Percentiles rank a stretch among this genome's conserved stretches.
Evolutionary conservation across 2,113 vertebrate genomes (phyloP).

Genomic region (Catharus minimus): DNA sequence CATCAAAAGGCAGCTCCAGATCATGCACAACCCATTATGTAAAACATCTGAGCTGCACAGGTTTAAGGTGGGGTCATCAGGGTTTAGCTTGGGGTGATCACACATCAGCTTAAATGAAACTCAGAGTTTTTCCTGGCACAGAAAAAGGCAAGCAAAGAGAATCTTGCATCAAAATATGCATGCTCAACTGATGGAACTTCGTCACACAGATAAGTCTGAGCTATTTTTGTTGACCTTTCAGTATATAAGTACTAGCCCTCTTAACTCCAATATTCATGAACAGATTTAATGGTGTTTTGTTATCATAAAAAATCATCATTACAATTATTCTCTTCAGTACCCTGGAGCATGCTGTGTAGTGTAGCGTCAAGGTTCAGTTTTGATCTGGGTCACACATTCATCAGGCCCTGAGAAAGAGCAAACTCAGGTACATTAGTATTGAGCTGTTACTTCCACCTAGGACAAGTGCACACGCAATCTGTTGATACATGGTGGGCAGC

Average conservation of each 20-base stretch:
- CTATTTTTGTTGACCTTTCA: background rate
- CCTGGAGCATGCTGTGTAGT: background rate
- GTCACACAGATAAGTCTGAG: background rate
- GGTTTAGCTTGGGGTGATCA: background rate
- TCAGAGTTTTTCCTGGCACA: background rate
- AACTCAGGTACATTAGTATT: background rate
- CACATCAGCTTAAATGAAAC: background rate
- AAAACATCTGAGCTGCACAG: background rate
- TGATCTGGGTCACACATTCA: background rate
- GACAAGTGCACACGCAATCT: background rate
- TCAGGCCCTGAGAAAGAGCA: background rate
- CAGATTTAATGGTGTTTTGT: background rate
- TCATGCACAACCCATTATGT: background rate
- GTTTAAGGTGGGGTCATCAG: background rate
- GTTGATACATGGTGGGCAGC: accelerated
- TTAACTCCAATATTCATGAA: background rate
- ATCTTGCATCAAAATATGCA: background rate
- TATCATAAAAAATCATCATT: background rate
- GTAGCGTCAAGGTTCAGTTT: background rate
- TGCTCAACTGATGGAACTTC: background rate
- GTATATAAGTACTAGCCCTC: background rate
- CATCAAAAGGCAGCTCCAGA: background rate
- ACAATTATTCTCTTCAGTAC: background rate
- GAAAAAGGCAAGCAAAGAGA: background rate
- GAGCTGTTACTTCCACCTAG: background rate